Conservation (phyloP, 2,797 vertebrate genomes). For the Oreortyx pictus region DNA sequence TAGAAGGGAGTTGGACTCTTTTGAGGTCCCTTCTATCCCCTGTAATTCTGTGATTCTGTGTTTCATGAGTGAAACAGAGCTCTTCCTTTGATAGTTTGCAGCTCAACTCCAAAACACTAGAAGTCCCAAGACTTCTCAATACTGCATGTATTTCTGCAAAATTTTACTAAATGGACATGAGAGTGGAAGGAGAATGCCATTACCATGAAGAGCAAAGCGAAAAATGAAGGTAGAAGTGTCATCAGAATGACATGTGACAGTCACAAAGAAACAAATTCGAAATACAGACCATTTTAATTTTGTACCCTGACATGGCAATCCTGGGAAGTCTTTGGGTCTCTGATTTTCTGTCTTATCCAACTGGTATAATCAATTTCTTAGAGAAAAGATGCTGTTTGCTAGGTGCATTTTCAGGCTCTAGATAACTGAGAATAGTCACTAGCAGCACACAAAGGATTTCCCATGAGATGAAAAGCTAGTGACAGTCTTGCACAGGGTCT, state of each 20-base stretch:
- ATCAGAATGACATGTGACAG: neutral
- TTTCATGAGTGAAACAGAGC: neutral
- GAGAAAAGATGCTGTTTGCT: neutral
- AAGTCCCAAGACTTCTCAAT: neutral
- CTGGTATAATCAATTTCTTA: neutral
- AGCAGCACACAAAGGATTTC: neutral
- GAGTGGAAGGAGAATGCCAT: neutral
- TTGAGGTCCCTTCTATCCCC: too few species aligned
- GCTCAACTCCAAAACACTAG: neutral
- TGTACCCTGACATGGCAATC: neutral
- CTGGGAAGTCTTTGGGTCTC: neutral
- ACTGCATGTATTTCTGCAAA: neutral
- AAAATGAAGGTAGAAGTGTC: neutral
- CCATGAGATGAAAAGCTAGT: neutral
- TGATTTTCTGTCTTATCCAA: neutral
- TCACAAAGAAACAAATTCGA: neutral
- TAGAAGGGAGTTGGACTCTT: too few species aligned
- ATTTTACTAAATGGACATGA: neutral
- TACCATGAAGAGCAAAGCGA: neutral
- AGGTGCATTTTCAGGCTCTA: neutral
- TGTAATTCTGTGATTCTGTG: too few species aligned
- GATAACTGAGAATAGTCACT: neutral
- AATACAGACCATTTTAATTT: neutral
- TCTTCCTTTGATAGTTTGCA: neutral
- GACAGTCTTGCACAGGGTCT: neutral